Evolutionary conservation across 2,888 invertebrate species (phyloP).

Genomic region (Gryllus longicercus): DNA sequence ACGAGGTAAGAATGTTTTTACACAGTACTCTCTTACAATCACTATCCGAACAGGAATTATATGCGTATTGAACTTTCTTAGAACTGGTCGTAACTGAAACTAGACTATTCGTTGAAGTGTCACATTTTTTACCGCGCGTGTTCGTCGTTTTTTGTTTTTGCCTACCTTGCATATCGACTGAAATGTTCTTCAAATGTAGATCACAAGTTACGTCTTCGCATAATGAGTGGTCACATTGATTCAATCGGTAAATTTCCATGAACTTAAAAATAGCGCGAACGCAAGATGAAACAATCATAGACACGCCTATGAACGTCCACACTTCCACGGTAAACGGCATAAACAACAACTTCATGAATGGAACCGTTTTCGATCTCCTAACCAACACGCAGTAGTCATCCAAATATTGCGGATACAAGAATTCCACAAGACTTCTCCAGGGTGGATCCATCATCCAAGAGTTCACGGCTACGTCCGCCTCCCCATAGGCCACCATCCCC

Average conservation of each 20-base stretch:
- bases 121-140: not conserved
- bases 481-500: not conserved
- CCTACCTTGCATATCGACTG: too few relatives aligned
- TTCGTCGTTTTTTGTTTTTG: not conserved
- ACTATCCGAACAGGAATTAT: not conserved
- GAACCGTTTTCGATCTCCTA: not conserved
- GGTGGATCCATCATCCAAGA: not conserved
- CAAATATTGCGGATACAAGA: not conserved
- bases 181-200: too few relatives aligned
- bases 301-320: not conserved
- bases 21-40: not conserved
- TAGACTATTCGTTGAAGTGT: not conserved
- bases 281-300: not conserved
- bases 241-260: not conserved
- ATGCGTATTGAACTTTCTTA: not conserved
- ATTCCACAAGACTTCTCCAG: not conserved
- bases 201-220: too few relatives aligned
- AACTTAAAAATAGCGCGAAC: not conserved
- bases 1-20: too few relatives aligned
- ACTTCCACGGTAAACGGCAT: not conserved
- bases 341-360: not conserved
- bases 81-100: not conserved
- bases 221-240: not conserved
- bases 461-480: not conserved
- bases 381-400: constrained; percentile 20